Conservation (phyloP, 2,797 vertebrate genomes). For the Sebastes vulpes region DNA sequence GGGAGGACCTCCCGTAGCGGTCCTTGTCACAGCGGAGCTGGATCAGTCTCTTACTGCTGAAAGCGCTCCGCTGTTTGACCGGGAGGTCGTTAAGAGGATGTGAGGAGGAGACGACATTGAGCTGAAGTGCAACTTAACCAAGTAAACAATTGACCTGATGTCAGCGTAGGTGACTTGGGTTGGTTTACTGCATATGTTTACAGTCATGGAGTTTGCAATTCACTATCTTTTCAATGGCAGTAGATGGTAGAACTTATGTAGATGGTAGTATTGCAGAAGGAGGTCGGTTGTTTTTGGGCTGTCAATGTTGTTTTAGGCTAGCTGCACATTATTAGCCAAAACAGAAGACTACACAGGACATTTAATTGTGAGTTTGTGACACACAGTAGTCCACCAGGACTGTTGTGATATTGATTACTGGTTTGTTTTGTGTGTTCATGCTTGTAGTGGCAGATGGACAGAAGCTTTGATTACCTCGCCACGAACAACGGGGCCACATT, state of each 20-base stretch:
- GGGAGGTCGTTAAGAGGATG: neutral
- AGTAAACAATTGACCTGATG: neutral
- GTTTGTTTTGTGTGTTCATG: neutral
- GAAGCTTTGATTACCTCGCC: conserved; percentile 47
- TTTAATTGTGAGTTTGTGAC: neutral
- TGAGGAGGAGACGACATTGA: conserved; percentile 5
- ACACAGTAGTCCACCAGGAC: neutral
- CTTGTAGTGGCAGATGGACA: conserved; percentile 16
- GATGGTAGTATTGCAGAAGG: neutral
- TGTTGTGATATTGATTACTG: neutral
- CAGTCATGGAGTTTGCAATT: neutral
- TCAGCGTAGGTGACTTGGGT: neutral
- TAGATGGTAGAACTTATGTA: neutral
- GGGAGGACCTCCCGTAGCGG: neutral
- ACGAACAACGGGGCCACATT: conserved; percentile 31
- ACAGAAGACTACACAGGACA: neutral
- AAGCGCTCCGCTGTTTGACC: neutral
- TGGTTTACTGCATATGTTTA: neutral
- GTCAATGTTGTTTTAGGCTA: conserved; percentile 2
- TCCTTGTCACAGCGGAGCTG: neutral
- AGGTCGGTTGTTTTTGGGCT: neutral
- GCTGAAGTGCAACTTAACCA: neutral
- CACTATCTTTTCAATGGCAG: neutral
- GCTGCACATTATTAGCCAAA: neutral
- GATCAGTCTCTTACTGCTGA: neutral